Base-by-base conservation (phyloP, 92 coral and sea anemone genomes). In the Parazoanthus swiftii region DNA sequence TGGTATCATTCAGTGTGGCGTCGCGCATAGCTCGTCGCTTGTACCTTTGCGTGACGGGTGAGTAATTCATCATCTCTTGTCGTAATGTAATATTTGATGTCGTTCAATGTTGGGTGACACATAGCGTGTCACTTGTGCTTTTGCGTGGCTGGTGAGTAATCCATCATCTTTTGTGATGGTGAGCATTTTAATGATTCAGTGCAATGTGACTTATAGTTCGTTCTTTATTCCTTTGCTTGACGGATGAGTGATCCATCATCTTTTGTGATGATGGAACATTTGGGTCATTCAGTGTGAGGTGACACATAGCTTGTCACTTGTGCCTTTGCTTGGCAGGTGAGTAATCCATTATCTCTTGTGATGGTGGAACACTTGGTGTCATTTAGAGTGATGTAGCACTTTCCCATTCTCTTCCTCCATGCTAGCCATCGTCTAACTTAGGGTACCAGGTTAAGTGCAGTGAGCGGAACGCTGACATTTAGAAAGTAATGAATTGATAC, bases 1-100 rank as follows among this genome's bases (percentile, higher is more conserved):
- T 86, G 92, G 93, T 21, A 85, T 95, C 26, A 85, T 95, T 68
- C 98, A 91, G 79, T 91, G 93, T 85, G 94, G 94, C 10, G 94
- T 86, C 23, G 92, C 98, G 33, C 86, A 50, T 21, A 67, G 83
- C 39, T 93, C 94, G 21, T 88, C 98, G 6, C 83, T 91, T 7
- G 83, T 80, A 70, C 92, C 96, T 56, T 82, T 95, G 78, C 58
- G 85, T 74, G 98, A 95, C 86, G 86, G 88, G 98, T 95, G 70
- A 81, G 94, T 82, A 43, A 29, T 29, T 8, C 26, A 63, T 37
- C 26, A 92, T 92, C 35, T 88, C 93, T 20, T 84, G 38, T 26
- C 3, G 35, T 43, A 46, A 18, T 84, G 95, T 92, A 21, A 87
- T 88, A 51, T 92, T 94, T 83, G 89, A 90, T 33, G 85, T 92